phyloP scores from a whole-genome alignment of 1,140 invertebrate species.

The Drosophila hydei region DNA sequence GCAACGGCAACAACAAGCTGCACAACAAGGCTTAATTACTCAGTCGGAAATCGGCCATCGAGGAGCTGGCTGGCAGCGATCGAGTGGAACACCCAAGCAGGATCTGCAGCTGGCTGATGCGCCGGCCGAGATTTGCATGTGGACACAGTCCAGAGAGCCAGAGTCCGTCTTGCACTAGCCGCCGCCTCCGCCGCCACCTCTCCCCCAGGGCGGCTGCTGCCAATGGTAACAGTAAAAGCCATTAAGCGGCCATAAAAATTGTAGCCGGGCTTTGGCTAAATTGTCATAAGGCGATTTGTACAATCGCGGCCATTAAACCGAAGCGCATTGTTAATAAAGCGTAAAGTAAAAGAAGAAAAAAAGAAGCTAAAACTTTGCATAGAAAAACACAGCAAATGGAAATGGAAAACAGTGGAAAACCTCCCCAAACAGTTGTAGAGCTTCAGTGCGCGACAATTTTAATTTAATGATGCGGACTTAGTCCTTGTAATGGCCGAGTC shows the following conservation, averaged over 20 bases:
- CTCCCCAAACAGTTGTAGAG: slow-evolving; percentile 51
- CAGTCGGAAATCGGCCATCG: slow-evolving; percentile 75
- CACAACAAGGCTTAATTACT: slow-evolving; percentile 79
- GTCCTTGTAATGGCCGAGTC: slow-evolving; percentile 78
- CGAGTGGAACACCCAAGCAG: slow-evolving; percentile 73
- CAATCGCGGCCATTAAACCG: slow-evolving; percentile 77
- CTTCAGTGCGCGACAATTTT: slow-evolving; percentile 68
- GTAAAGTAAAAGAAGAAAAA: slow-evolving; percentile 44
- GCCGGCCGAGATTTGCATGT: slow-evolving; percentile 67
- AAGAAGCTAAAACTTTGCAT: slow-evolving; percentile 60
- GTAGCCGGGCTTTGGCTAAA: slow-evolving; percentile 66
- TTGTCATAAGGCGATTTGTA: slow-evolving; percentile 82
- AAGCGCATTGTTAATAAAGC: slow-evolving; percentile 79
- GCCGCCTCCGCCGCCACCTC: background rate
- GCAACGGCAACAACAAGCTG: slow-evolving; percentile 42
- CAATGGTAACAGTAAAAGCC: slow-evolving; percentile 55
- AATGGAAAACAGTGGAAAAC: slow-evolving; percentile 13
- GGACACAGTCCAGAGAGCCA: slow-evolving; percentile 9
- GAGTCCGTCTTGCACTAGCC: background rate
- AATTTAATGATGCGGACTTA: slow-evolving; percentile 82
- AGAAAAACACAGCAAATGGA: slow-evolving; percentile 18
- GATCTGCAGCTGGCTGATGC: slow-evolving; percentile 57
- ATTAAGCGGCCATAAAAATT: slow-evolving; percentile 77
- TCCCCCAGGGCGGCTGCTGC: slow-evolving; percentile 19
- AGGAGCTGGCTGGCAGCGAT: slow-evolving; percentile 37